Conservation (phyloP, 2,797 vertebrate genomes). For the Ataeniobius toweri region DNA sequence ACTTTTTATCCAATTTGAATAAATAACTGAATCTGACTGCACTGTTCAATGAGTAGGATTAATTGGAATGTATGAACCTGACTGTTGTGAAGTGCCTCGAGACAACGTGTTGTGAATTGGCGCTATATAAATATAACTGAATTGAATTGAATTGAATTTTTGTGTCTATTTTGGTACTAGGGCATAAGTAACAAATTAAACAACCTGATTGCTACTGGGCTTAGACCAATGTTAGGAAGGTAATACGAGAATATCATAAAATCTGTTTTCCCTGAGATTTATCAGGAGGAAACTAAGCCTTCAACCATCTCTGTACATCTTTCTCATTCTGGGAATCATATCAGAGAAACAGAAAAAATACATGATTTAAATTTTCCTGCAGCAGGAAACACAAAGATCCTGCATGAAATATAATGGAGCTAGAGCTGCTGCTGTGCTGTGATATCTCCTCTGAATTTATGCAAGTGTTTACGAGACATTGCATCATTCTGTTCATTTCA, state of each 20-base stretch:
- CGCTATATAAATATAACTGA: no score
- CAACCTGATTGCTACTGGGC: background rate
- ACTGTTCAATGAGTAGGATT: no score
- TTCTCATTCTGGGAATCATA: background rate
- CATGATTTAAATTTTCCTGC: background rate
- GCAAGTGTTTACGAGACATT: conserved; percentile 34
- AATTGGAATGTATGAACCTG: no score
- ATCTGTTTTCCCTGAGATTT: background rate
- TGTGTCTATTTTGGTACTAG: background rate
- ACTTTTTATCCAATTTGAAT: no score
- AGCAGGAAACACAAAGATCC: background rate
- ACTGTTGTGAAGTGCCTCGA: no score
- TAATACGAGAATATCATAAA: background rate
- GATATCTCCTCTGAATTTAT: conserved; percentile 1
- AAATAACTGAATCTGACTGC: no score
- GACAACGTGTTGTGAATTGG: no score
- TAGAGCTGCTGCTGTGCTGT: background rate
- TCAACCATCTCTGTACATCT: background rate
- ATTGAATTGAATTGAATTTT: no score
- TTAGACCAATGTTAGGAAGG: background rate
- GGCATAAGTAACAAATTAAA: background rate
- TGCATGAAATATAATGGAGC: background rate
- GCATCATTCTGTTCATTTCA: conserved; percentile 54
- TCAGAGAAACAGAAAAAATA: background rate
- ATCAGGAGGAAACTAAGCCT: background rate